Evolutionary conservation across 1,140 invertebrate species (phyloP).

Genomic region (Drosophila pseudoananassae): DNA sequence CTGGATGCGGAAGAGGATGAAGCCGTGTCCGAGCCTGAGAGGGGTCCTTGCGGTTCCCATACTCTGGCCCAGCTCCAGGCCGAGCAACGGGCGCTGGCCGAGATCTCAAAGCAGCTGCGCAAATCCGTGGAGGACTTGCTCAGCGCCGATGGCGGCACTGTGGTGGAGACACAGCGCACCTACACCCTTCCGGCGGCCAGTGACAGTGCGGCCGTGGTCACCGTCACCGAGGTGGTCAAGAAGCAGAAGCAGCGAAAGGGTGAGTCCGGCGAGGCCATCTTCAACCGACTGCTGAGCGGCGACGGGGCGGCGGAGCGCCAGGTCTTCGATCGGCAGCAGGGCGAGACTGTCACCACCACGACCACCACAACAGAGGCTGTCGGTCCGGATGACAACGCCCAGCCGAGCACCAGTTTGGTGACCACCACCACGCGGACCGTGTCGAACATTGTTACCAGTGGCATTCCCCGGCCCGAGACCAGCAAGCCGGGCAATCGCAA

Average conservation of each 20-base stretch:
- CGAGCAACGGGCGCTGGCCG: conserved; percentile 76
- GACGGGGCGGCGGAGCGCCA: conserved; percentile 64
- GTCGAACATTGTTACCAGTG: conserved; percentile 77
- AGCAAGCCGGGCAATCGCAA: conserved; percentile 49
- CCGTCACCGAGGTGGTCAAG: conserved; percentile 69
- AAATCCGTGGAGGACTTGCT: conserved; percentile 80
- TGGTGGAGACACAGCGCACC: conserved; percentile 59
- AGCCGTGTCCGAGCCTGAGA: neutral
- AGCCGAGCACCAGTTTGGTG: conserved; percentile 70
- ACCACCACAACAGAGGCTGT: conserved; percentile 73
- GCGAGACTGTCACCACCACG: conserved; percentile 76
- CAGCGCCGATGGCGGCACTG: conserved; percentile 48
- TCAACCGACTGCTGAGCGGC: conserved; percentile 67
- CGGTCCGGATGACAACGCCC: conserved; percentile 26
- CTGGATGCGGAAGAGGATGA: neutral
- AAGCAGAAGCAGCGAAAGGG: conserved; percentile 46
- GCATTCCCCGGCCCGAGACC: conserved; percentile 62
- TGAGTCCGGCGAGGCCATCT: conserved; percentile 71
- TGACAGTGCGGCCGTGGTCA: conserved; percentile 57
- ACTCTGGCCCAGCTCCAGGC: conserved; percentile 75
- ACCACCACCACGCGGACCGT: conserved; percentile 78
- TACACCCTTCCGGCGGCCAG: conserved; percentile 52
- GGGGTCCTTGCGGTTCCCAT: conserved; percentile 22
- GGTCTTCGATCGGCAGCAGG: conserved; percentile 73
- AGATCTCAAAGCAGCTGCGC: conserved; percentile 82